Conservation (phyloP, 1,140 invertebrate species). For the Trichogramma pretiosum region DNA sequence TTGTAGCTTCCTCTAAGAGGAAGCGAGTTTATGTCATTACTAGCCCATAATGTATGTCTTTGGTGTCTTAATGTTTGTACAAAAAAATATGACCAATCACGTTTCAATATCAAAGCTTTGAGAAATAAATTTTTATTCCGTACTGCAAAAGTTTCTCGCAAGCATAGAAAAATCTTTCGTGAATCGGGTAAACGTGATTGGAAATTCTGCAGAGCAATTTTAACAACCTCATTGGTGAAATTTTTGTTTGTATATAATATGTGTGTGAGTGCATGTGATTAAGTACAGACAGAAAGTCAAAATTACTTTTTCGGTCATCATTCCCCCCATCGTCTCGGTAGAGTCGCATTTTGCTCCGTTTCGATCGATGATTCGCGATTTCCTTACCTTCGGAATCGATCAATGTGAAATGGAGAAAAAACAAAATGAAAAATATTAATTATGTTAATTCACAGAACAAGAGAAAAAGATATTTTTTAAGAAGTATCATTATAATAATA, state of each 20-base stretch:
- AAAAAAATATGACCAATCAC: no score
- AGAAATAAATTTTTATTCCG: no score
- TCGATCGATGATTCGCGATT: slow-evolving; percentile 31
- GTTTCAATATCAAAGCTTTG: no score
- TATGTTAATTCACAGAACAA: slow-evolving; percentile 9
- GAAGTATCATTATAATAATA: background rate
- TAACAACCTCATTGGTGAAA: slow-evolving; percentile 6
- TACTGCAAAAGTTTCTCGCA: no score
- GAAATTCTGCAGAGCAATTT: no score
- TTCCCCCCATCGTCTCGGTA: slow-evolving; percentile 27
- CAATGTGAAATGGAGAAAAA: slow-evolving; percentile 2
- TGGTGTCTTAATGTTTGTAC: no score
- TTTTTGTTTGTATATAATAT: background rate
- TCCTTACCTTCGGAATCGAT: slow-evolving; percentile 31
- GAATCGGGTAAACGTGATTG: no score
- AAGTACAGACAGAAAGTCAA: slow-evolving; percentile 22
- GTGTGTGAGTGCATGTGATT: slow-evolving; percentile 11
- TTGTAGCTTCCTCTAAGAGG: no score
- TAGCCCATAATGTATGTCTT: no score
- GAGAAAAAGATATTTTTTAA: slow-evolving; percentile 5
- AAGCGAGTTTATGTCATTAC: no score
- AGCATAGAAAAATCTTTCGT: no score
- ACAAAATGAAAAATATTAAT: slow-evolving; percentile 16
- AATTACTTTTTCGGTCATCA: slow-evolving; percentile 38
- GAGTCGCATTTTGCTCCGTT: slow-evolving; percentile 22